These are phyloP conservation scores for Neodiprion pinetum DNA, from an alignment of 1,140 invertebrate genomes.

Conservation along the genomic window DNA sequence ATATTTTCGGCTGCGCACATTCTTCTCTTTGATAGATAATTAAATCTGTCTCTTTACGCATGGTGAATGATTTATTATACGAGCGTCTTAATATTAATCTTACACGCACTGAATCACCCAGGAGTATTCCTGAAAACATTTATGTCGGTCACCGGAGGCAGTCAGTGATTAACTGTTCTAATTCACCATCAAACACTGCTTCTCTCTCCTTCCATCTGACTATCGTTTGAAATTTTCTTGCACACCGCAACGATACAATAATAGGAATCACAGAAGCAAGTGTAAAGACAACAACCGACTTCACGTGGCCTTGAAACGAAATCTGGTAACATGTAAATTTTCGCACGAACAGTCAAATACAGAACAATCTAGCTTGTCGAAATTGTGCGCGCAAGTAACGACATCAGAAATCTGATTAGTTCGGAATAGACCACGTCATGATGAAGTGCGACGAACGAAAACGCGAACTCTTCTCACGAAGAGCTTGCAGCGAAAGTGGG, in stretches of 20 bases:
- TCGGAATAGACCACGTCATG: slow-evolving; percentile 25
- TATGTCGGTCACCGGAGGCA: neutral
- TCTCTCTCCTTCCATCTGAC: neutral
- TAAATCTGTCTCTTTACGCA: too few species aligned
- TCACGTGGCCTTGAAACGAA: neutral
- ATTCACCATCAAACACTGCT: neutral
- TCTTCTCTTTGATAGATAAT: too few species aligned
- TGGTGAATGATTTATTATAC: too few species aligned
- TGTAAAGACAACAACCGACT: too few species aligned
- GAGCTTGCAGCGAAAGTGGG: slow-evolving; percentile 71
- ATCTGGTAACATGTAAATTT: neutral
- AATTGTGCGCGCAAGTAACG: neutral
- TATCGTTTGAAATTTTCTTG: too few species aligned
- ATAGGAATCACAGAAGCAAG: too few species aligned
- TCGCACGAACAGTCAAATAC: neutral
- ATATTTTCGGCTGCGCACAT: too few species aligned
- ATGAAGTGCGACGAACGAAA: slow-evolving; percentile 57
- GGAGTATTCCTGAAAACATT: too few species aligned
- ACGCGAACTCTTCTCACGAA: slow-evolving; percentile 55
- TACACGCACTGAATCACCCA: too few species aligned
- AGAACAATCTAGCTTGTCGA: too few species aligned
- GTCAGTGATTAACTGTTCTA: neutral
- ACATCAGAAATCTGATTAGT: neutral
- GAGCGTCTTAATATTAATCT: too few species aligned
- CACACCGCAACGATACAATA: neutral